Conservation (phyloP, 1,140 invertebrate species). For the Meloidogyne chitwoodi region DNA sequence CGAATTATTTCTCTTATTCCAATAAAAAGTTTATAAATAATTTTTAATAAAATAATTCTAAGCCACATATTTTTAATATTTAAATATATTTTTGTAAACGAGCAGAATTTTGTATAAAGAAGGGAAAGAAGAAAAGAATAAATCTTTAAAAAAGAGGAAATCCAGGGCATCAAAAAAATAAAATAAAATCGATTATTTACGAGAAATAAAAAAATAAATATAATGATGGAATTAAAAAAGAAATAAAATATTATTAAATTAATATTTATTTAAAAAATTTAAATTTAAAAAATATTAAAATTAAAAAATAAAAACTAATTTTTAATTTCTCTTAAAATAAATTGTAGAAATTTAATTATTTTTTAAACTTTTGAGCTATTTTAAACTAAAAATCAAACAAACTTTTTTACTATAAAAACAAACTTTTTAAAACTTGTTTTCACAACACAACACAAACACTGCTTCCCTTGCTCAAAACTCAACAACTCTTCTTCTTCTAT, state of each 20-base stretch:
- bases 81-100: neutral
- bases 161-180: neutral
- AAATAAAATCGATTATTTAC: neutral
- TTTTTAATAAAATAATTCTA: neutral
- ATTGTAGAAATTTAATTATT: too few species aligned
- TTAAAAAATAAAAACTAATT: too few species aligned
- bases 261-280: too few species aligned
- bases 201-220: neutral
- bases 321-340: too few species aligned
- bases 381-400: too few species aligned
- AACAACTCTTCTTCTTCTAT: neutral
- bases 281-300: too few species aligned
- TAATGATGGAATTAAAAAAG: too few species aligned
- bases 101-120: neutral
- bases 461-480: neutral
- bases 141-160: neutral
- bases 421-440: too few species aligned
- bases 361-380: too few species aligned
- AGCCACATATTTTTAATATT: neutral
- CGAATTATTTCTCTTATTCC: slow-evolving; percentile 17
- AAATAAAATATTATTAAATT: too few species aligned
- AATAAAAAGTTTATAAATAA: neutral
- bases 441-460: too few species aligned
- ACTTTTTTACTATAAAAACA: too few species aligned
- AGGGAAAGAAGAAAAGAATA: neutral